Evolutionary conservation across 2,113 vertebrate species (phyloP), one percentile per base, ranked within the genome.

Genomic region (Strigops habroptila): DNA sequence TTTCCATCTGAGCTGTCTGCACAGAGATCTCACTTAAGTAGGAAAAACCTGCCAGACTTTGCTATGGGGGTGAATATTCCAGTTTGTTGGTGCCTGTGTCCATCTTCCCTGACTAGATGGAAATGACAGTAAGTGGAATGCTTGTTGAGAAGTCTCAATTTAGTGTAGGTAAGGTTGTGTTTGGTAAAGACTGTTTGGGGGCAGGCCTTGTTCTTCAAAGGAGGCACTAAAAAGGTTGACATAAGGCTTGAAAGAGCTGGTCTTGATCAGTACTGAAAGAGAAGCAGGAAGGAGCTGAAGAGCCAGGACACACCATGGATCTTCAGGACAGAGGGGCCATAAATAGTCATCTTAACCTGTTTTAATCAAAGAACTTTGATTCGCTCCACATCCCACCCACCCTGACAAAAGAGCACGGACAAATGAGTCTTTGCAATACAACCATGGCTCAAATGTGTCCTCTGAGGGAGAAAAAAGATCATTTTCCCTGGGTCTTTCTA

Each of bases 381-480:
- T 89, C 17, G 8, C 3, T 79, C 24, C 10, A 37, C 24, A 27
- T 60, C 18, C 37, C 3, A 3, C 14, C 14, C 39, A 52, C n/a
- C 1, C 41, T 35, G 30, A 79, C 3, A 44, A 63, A 51, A 33
- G 37, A 18, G 0, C 6, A 28, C 60, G 51, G 33, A 19, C 19
- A 79, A 68, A 39, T 35, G 2, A 57, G 3, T 25, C 8, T 76
- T 75, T 86, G 71, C 28, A 43, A 3, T 82, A 6, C 15, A 46
- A 19, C 33, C 8, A 2, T 33, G 43, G 17, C 19, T 90, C 31
- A 25, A n/a, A n/a, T 44, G 3, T 51, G 18, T 73, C 70, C 67
- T 79, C 18, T 18, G n/a, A 65, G 18, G 4, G 41, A 82, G 17
- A 70, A 73, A 69, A 64, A 35, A 0, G 3, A n/a, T 33, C 0